Evolutionary conservation across 2,113 vertebrate genomes (phyloP), one percentile per base, ranked within the genome.

Genomic region (Anhinga anhinga): DNA sequence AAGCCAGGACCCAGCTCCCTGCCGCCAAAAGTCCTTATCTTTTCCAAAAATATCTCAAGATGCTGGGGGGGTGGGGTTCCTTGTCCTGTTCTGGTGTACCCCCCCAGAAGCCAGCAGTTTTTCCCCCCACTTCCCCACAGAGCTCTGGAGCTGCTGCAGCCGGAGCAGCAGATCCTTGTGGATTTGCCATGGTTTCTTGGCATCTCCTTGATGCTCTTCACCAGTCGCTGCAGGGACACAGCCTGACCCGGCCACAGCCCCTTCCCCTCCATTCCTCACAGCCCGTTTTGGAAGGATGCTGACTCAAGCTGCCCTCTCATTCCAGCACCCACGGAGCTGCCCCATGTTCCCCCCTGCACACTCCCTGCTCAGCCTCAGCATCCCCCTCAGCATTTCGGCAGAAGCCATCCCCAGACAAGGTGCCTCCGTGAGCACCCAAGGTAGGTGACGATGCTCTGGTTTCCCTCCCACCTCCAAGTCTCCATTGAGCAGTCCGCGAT

Each of bases 401-500:
- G 47, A 38, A 89, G 36, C 26, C 13, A 2, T 14, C 19, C 29
- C 67, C 45, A 16, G 38, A 26, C 44, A 0, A 47, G 56, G 59
- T 17, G 38, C 36, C 86, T 36, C 87, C 5, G 4, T 45, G n/a
- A 90, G 6, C 55, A 96, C 93, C 63, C 95, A 56, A 97, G 97
- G 97, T 97, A 97, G 4, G 91, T 47, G 34, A 58, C 55, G 72
- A 23, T 10, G 42, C 62, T 82, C 4, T 0, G 2, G 11, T 15
- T 25, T 27, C 76, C 36, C 62, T 58, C 62, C 45, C n/a, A 30
- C 20, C 21, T 5, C 8, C 3, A 1, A 2, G 1, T 8, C 13
- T 34, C 53, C 69, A 5, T 2, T 2, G 3, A 18, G 66, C 4
- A 0, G 17, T 38, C 10, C 36, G 71, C 80, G 71, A 12, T 26